phyloP scores from a whole-genome alignment of 2,113 vertebrate species.

The Gnathonemus echidnorhynchus region DNA sequence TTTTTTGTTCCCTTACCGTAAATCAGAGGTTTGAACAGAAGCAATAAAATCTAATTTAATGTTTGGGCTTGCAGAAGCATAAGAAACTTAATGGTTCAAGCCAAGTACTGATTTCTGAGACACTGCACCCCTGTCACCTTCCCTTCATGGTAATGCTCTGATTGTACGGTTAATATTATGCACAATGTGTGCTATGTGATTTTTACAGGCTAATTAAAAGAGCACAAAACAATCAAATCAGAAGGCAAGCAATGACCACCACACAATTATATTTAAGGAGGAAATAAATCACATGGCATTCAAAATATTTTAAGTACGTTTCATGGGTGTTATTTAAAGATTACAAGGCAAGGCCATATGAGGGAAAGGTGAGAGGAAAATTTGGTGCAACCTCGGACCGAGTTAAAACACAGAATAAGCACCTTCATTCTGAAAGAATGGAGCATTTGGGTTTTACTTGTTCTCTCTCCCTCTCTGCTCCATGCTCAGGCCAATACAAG shows the following conservation, averaged over 20 bases:
- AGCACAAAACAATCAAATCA: neutral
- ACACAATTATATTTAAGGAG: neutral
- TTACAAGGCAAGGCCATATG: neutral
- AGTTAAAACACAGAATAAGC: neutral
- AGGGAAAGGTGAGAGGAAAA: constrained; percentile 1
- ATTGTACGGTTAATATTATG: neutral
- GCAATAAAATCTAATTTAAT: neutral
- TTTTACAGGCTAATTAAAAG: neutral
- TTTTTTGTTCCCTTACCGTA: neutral
- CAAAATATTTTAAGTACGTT: neutral
- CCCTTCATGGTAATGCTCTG: neutral
- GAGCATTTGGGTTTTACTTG: neutral
- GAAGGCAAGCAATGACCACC: neutral
- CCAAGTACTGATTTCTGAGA: neutral
- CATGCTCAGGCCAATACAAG: neutral
- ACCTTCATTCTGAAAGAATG: neutral
- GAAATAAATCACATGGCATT: neutral
- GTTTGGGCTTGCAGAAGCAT: neutral
- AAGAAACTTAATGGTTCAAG: neutral
- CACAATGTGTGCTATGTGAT: neutral
- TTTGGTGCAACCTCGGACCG: neutral
- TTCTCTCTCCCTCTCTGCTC: neutral
- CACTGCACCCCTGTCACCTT: neutral
- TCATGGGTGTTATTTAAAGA: neutral
- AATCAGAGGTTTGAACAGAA: neutral